phyloP scores from a whole-genome alignment of 2,113 vertebrate genomes.

The Hemiprocne comata region DNA sequence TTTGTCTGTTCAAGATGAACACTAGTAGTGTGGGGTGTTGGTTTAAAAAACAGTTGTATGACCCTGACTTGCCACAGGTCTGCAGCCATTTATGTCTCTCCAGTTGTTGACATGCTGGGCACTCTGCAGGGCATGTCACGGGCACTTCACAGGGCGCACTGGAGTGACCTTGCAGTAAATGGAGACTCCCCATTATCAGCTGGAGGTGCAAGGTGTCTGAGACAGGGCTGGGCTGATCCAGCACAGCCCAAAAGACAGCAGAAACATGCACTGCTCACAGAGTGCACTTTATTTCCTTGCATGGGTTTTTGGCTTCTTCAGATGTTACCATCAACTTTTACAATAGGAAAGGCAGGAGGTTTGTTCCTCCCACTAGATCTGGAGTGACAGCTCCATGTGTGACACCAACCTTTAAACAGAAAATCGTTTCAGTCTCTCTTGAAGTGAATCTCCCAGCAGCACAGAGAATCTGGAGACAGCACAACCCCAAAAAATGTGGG shows the following conservation, averaged over 20 bases:
- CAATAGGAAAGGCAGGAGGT: not conserved
- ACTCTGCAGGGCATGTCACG: not conserved
- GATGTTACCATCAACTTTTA: not conserved
- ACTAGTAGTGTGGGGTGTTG: not conserved
- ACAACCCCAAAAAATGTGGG: not conserved
- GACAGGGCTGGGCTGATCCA: not conserved
- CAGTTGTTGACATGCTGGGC: not conserved
- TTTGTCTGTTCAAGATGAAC: not conserved
- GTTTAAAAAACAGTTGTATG: not conserved
- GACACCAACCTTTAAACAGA: not conserved
- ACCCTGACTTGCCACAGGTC: not conserved
- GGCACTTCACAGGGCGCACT: not conserved
- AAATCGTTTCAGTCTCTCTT: not conserved
- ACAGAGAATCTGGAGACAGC: not conserved
- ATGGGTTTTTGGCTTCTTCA: not conserved
- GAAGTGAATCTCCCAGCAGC: not conserved
- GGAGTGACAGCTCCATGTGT: slow-evolving; percentile 9
- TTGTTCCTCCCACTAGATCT: not conserved
- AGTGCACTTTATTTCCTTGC: not conserved
- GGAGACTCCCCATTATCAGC: not conserved
- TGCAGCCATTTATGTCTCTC: not conserved
- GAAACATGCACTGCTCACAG: not conserved
- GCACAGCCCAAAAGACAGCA: not conserved
- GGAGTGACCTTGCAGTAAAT: not conserved
- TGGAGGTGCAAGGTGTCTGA: not conserved